Percentiles rank a stretch among this genome's conserved stretches.
Conservation (phyloP, 2,113 vertebrate species). For the Eulemur rufifrons region DNA sequence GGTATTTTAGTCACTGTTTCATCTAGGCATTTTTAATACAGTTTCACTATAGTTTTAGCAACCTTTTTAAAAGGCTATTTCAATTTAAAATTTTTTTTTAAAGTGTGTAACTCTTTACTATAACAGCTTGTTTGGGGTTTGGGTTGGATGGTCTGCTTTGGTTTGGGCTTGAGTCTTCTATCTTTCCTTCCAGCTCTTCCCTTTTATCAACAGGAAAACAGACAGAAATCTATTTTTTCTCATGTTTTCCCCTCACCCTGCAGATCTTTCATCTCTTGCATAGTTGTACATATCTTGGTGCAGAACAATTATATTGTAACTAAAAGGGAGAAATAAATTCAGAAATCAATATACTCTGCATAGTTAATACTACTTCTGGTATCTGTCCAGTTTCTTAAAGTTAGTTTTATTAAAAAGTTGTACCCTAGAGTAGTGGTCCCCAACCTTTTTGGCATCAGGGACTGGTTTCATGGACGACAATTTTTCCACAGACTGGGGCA, state of each 20-base stretch:
- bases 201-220: not conserved
- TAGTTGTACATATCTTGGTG: not conserved
- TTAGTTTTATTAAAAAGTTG: not conserved
- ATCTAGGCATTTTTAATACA: not conserved
- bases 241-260: not conserved
- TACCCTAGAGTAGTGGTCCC: not conserved
- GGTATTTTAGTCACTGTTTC: not conserved
- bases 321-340: not conserved
- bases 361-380: not conserved
- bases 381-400: not conserved
- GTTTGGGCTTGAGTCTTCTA: not conserved
- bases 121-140: not conserved
- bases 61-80: not conserved
- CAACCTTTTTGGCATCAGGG: no score
- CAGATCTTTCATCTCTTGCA: not conserved
- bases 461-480: no score
- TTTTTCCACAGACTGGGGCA: no score
- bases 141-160: not conserved
- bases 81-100: not conserved
- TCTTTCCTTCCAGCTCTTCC: not conserved
- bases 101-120: not conserved
- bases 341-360: not conserved
- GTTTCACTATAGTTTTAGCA: not conserved
- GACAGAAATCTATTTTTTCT: not conserved
- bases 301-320: not conserved